Conservation (phyloP, 2,888 invertebrate genomes). For the Nomada flava region DNA sequence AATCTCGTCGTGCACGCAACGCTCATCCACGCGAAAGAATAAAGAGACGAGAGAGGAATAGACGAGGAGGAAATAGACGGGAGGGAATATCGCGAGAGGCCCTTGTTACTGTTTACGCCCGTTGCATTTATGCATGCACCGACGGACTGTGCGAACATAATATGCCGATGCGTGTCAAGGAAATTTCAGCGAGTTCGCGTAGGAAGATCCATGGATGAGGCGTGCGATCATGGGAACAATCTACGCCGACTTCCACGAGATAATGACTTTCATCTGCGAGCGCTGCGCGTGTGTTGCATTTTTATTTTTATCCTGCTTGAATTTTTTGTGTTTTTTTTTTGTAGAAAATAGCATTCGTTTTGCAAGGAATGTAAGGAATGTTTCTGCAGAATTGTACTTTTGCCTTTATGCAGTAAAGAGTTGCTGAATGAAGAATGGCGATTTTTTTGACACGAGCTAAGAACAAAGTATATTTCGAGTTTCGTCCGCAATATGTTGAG, state of each 20-base stretch:
- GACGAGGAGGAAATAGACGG: not conserved
- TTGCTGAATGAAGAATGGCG: no score
- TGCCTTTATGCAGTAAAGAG: no score
- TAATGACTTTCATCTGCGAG: conserved; percentile 2
- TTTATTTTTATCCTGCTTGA: not conserved
- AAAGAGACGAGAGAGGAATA: not conserved
- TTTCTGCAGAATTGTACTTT: no score
- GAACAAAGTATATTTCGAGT: not conserved
- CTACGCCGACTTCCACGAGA: not conserved
- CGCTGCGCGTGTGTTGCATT: no score
- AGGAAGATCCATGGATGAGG: not conserved
- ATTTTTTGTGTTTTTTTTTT: not conserved
- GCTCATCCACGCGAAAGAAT: conserved; percentile 46
- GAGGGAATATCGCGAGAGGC: conserved; percentile 9
- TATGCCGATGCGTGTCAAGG: conserved; percentile 30
- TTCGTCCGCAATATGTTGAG: not conserved
- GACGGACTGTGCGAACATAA: not conserved
- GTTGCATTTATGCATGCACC: conserved; percentile 37
- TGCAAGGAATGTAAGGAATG: no score
- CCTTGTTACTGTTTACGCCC: conserved; percentile 13
- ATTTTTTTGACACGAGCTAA: not conserved
- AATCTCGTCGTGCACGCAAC: conserved; percentile 48
- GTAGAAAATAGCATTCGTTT: not conserved
- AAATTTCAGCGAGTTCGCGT: conserved; percentile 13
- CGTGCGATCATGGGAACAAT: conserved; percentile 10